Percentiles rank a stretch among this genome's conserved stretches.
These are phyloP conservation scores for Ptiloglossa arizonensis DNA, from an alignment of 1,140 invertebrate species.

Conservation along the genomic window DNA sequence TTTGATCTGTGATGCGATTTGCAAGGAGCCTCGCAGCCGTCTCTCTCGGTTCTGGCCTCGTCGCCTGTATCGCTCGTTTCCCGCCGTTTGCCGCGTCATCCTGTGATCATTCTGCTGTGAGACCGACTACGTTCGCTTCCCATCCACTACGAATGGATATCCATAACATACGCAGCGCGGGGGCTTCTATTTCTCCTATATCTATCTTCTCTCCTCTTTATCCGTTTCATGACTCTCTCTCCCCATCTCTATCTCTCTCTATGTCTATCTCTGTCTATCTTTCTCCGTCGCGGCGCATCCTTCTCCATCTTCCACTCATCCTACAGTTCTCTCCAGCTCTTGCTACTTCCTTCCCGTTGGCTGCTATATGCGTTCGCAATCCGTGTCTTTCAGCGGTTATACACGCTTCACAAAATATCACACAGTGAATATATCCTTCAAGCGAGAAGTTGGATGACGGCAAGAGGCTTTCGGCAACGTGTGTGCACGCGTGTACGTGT, in stretches of 20 bases:
- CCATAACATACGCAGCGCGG: conserved; percentile 68
- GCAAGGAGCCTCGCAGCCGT: conserved; percentile 71
- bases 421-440: conserved; percentile 68
- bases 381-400: conserved; percentile 73
- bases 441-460: conserved; percentile 19
- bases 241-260: too few relatives aligned
- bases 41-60: conserved; percentile 32
- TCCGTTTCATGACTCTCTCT: conserved; percentile 3
- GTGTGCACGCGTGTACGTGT: not conserved
- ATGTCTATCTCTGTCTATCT: too few relatives aligned
- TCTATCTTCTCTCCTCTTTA: conserved; percentile 16
- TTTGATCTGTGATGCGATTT: conserved; percentile 83
- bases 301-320: conserved; percentile 39
- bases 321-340: conserved; percentile 34
- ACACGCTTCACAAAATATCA: conserved; percentile 75
- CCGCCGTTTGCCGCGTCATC: conserved; percentile 75
- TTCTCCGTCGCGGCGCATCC: conserved; percentile 13
- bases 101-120: conserved; percentile 82
- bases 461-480: conserved; percentile 8
- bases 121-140: conserved; percentile 75
- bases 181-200: conserved; percentile 36
- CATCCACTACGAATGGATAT: conserved; percentile 70
- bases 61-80: conserved; percentile 60
- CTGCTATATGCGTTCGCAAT: conserved; percentile 73
- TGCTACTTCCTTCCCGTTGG: conserved; percentile 44